Conservation (phyloP, 2,888 invertebrate genomes). For the Malachius bipustulatus region DNA sequence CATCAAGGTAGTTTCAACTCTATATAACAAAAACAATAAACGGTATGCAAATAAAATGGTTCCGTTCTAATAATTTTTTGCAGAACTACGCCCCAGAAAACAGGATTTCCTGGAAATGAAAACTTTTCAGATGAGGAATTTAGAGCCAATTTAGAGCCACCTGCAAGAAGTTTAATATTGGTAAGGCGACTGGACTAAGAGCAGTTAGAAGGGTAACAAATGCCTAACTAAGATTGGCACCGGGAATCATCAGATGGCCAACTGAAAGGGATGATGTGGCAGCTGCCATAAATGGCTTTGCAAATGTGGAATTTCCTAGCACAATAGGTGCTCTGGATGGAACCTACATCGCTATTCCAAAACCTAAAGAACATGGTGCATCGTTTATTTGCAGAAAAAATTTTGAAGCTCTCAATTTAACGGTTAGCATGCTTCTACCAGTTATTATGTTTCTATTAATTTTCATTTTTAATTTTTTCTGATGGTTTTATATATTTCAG, state of each 20-base stretch:
- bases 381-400: conserved; percentile 3
- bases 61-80: too few species aligned
- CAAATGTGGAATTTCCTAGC: background rate
- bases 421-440: background rate
- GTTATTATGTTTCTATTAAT: background rate
- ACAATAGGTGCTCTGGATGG: conserved; percentile 4
- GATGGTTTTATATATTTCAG: conserved; percentile 9
- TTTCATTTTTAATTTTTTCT: too few species aligned
- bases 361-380: background rate
- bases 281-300: background rate
- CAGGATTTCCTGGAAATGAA: too few species aligned
- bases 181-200: background rate
- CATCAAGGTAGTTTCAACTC: too few species aligned
- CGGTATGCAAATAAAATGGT: too few species aligned
- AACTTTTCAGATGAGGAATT: too few species aligned
- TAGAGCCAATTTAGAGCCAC: background rate
- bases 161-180: background rate
- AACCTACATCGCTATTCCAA: background rate
- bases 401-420: background rate
- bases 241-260: background rate
- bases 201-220: background rate
- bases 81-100: too few species aligned
- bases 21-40: too few species aligned
- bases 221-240: background rate
- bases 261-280: background rate